A percentile compares a stretch with the other conserved stretches of the same genome.
These are phyloP conservation scores for Bombycilla garrulus DNA, from an alignment of 2,113 vertebrate species.

Conservation along the genomic window DNA sequence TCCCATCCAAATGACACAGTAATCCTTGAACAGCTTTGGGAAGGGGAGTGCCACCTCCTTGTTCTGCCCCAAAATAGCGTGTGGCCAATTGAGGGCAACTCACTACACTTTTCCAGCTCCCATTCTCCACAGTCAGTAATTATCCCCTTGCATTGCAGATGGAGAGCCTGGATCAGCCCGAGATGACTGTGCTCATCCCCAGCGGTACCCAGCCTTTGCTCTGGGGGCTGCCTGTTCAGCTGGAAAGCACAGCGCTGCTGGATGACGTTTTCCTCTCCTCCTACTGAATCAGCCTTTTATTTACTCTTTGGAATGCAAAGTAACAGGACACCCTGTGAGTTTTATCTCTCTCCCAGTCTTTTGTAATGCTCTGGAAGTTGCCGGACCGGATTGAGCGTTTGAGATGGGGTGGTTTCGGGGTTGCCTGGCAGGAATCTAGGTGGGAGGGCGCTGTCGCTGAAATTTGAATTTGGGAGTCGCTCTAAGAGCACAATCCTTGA, in stretches of 20 bases:
- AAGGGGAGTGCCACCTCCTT: background rate
- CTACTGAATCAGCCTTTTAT: slow-evolving; percentile 62
- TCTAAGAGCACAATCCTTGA: background rate
- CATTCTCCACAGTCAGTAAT: background rate
- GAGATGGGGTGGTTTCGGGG: slow-evolving; percentile 16
- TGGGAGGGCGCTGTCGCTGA: slow-evolving; percentile 22
- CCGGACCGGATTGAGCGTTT: background rate
- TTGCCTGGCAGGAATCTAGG: slow-evolving; percentile 32
- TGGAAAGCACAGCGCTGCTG: background rate
- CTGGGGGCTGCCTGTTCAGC: background rate
- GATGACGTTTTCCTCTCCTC: slow-evolving; percentile 33
- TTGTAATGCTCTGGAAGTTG: slow-evolving; percentile 10
- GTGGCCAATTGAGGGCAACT: background rate
- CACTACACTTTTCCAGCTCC: background rate
- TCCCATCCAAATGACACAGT: background rate
- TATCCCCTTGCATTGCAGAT: background rate
- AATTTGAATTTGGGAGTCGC: background rate
- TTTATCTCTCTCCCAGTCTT: slow-evolving; percentile 29
- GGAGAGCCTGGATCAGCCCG: background rate
- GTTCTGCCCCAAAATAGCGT: background rate
- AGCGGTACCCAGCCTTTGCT: background rate
- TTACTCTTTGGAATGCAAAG: slow-evolving; percentile 53
- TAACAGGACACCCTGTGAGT: slow-evolving; percentile 27
- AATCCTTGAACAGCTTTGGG: background rate
- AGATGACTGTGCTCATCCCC: background rate